Conservation (phyloP, 2,113 vertebrate species). For the Oreamnos americanus region DNA sequence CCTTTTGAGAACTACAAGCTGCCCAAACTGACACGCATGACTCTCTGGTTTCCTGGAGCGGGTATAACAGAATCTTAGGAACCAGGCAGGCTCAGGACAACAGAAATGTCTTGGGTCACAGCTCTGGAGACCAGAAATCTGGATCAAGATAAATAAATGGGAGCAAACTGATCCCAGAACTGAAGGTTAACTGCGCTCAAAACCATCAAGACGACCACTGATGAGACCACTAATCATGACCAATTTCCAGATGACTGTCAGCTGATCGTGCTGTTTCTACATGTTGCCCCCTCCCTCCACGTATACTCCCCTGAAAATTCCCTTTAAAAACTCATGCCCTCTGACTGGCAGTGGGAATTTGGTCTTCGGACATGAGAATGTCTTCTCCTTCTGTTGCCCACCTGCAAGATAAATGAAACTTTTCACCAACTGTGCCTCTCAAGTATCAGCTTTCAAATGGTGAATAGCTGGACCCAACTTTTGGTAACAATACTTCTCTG, state of each 20-base stretch:
- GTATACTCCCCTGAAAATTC: neutral
- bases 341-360: neutral
- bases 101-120: neutral
- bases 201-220: neutral
- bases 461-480: neutral
- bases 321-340: neutral
- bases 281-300: neutral
- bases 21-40: neutral
- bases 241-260: neutral
- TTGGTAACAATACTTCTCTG: neutral
- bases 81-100: neutral
- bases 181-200: neutral
- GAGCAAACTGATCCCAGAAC: neutral
- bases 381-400: neutral
- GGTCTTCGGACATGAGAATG: neutral
- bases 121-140: neutral
- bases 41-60: neutral
- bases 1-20: neutral
- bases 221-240: neutral
- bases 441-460: neutral
- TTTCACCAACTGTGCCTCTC: neutral
- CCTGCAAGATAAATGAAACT: neutral
- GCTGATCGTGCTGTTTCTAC: neutral
- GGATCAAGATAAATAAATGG: neutral
- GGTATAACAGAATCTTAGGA: neutral